Evolutionary conservation across 2,797 vertebrate genomes (phyloP).

Genomic region (Propithecus perrieri): DNA sequence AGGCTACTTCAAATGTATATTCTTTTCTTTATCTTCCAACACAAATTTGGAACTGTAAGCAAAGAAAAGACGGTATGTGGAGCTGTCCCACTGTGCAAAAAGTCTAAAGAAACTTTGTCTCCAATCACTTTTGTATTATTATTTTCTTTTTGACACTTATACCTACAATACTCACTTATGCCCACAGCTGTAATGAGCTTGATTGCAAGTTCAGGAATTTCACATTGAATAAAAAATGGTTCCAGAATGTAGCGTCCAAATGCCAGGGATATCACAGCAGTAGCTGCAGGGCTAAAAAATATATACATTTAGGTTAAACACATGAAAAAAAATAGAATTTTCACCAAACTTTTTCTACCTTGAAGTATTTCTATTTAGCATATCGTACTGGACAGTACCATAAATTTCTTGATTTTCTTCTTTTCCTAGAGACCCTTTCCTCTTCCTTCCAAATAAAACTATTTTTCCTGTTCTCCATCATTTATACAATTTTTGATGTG

Average conservation of each 20-base stretch:
- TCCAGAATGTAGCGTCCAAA: slow-evolving; percentile 97
- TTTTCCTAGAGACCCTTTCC: neutral
- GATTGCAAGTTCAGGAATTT: slow-evolving; percentile 91
- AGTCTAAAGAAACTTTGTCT: neutral
- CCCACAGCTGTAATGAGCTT: slow-evolving; percentile 94
- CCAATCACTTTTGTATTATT: neutral
- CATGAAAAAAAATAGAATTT: neutral
- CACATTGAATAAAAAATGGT: slow-evolving; percentile 96
- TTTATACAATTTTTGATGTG: neutral
- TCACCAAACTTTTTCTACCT: neutral
- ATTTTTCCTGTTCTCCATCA: neutral
- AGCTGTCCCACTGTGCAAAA: neutral
- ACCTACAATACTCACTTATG: slow-evolving; percentile 90
- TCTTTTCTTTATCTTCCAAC: neutral
- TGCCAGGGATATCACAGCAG: slow-evolving; percentile 95
- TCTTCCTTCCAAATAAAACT: neutral
- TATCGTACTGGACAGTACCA: neutral
- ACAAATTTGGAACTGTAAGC: neutral
- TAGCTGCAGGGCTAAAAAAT: slow-evolving; percentile 90
- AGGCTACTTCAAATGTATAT: neutral
- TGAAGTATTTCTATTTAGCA: neutral
- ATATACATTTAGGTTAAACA: slow-evolving; percentile 35
- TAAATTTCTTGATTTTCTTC: neutral
- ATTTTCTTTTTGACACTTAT: neutral
- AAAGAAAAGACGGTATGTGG: neutral